Base-by-base conservation (phyloP, 2,113 vertebrate genomes). In the Piprites chloris region DNA sequence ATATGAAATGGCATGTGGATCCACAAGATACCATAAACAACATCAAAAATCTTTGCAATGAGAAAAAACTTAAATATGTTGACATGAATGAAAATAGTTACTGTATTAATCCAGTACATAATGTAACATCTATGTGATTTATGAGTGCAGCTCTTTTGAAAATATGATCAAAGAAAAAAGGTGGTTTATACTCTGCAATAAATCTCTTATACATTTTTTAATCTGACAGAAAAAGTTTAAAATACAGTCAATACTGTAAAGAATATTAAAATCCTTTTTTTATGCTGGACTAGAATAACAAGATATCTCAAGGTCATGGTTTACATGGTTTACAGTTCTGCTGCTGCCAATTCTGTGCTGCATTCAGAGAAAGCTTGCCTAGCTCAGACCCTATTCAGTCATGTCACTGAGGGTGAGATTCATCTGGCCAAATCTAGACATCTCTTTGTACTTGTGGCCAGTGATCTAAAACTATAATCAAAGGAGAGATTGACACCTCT, bases 91-190 rank as follows among this genome's bases (percentile, higher is more conserved):
- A 89, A 90, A 93, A 71, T 88, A 85, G 67, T 83, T 89, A 19
- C 79, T 56, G 15, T 88, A 87, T 80, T 90, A 93, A 96, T 67
- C 19, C 30, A 52, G 46, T 41, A 91, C 24, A 71, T 88, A 93
- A 83, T 63, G 52, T 12, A 93, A 72, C 50, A 71, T 87, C 85
- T 71, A 23, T 88, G 47, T 85, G 63, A 96, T 93, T 95, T 85
- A 93, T 81, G 79, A 93, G 27, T 3, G 1, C 27, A 67, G 33
- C 11, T 80, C 44, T 93, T 93, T 76, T 77, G 72, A 94, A 94
- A 94, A 74, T 90, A 61, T 65, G 85, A 93, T 95, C 87, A 94
- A 97, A 96, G 71, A 52, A 71, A 91, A 91, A 68, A 59, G 27
- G 67, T 52, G 28, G 56, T 74, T 86, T 96, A 77, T 90, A 49